A percentile compares a stretch with the other conserved stretches of the same genome.
These are phyloP conservation scores for Ladona fulva DNA, from an alignment of 1,140 invertebrate genomes.

Conservation along the genomic window DNA sequence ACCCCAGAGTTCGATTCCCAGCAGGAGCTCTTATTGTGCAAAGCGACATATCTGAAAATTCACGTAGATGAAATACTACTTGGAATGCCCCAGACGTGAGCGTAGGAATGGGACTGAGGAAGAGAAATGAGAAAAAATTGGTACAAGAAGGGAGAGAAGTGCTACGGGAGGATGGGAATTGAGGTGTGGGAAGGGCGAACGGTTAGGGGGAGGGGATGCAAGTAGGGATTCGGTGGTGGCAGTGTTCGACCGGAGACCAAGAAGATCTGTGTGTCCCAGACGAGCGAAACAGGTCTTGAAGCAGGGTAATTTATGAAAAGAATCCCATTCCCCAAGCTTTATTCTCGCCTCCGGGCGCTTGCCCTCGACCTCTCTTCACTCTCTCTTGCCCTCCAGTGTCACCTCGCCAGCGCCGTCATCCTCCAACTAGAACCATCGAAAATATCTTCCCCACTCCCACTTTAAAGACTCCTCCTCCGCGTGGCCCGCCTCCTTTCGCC, in stretches of 20 bases:
- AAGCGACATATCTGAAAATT: too few relatives aligned
- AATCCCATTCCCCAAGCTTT: not conserved
- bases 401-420: not conserved
- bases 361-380: not conserved
- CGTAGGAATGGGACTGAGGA: not conserved
- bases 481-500: too few relatives aligned
- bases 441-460: not conserved
- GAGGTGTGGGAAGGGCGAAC: not conserved
- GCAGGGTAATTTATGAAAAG: constrained; percentile 9
- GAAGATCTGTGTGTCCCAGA: not conserved
- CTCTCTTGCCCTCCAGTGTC: not conserved
- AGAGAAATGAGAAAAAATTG: not conserved
- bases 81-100: too few relatives aligned
- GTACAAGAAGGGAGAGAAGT: not conserved
- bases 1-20: too few relatives aligned
- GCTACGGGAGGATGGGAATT: not conserved
- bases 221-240: not conserved
- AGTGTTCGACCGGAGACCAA: not conserved
- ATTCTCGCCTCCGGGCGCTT: not conserved
- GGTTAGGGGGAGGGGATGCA: not conserved
- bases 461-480: too few relatives aligned
- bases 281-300: constrained; percentile 3
- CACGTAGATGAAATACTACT: too few relatives aligned
- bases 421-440: not conserved
- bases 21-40: too few relatives aligned